Evolutionary conservation across 2,113 vertebrate genomes (phyloP), one percentile per base, ranked within the genome.

Genomic region (Varanus salvator): DNA sequence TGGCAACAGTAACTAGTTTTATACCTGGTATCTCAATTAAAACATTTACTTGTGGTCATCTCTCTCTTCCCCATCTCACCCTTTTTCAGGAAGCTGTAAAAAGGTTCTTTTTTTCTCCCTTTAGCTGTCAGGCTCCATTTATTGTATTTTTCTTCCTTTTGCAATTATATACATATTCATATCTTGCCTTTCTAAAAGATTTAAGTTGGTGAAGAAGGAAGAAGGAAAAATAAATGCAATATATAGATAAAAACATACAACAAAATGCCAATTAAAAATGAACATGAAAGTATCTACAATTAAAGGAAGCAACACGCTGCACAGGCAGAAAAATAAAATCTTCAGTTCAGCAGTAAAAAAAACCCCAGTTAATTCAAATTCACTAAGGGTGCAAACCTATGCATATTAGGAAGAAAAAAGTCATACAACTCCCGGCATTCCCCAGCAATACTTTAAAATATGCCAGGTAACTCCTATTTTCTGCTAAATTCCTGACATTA

Each of bases 181-280:
- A n/a, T 71, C 12, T 0, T 14, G 66, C 1, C 1, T 14, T 0
- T 0, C 6, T 52, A 81, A 81, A 81, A 81, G 34, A 17, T 81
- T 60, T 3, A 44, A 25, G 19, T 14, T 64, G 17, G 4, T 9
- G 25, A 66, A 38, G 19, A 83, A 66, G 27, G 25, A 66, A 38
- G 19, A 83, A 66, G 27, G 3, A 66, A 48, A 27, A 50, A 78
- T 7, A 34, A 74, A 80, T n/a, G 31, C 3, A 9, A 19, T 81
- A 31, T 34, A 81, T 11, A 78, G 27, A 68, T 15, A 14, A 44
- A 27, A 14, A 68, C 14, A 57, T 60, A 60, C 15, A 57, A 57
- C 6, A 57, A 31, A 25, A 54, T 5, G 50, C 14, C 27, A 57
- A 17, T 11, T 57, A 57, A 81, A 72, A 72, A 72, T 64, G 2